phyloP scores from a whole-genome alignment of 37 sponge, comb jelly and placozoan genomes.

The Lycopodina hypogea region DNA sequence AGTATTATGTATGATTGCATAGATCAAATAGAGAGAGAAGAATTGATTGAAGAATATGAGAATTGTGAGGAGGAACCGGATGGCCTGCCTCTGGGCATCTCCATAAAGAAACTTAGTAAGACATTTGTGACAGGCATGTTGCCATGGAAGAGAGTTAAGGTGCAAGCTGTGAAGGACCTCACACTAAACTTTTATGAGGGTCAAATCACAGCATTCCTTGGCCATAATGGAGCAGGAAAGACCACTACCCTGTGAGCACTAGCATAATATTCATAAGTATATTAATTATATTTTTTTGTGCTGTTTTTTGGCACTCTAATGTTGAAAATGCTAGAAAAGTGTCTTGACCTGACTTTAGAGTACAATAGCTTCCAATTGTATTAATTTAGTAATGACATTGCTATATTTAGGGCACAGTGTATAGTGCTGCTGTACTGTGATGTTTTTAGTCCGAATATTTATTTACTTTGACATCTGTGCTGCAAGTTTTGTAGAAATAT shows the following conservation, averaged over 20 bases:
- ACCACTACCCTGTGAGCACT: constrained; percentile 82
- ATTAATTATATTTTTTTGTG: too few species aligned
- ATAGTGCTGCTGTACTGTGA: too few species aligned
- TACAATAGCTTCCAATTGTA: too few species aligned
- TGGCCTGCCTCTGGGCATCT: constrained; percentile 52
- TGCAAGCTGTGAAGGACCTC: constrained; percentile 67
- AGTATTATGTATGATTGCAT: not conserved
- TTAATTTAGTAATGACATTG: too few species aligned
- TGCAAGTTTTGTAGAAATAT: too few species aligned
- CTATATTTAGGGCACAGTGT: too few species aligned
- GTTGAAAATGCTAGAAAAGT: too few species aligned
- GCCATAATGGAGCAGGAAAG: constrained; percentile 99
- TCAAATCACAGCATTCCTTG: constrained; percentile 93
- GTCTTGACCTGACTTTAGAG: too few species aligned
- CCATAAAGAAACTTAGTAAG: constrained; percentile 52
- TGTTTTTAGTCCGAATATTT: too few species aligned
- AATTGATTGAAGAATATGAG: not conserved
- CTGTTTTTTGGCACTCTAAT: too few species aligned
- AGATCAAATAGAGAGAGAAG: not conserved
- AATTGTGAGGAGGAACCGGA: constrained; percentile 28
- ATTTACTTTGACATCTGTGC: too few species aligned
- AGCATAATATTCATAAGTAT: too few species aligned
- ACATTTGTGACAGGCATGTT: not conserved
- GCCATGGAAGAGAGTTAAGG: constrained; percentile 13
- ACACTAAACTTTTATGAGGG: constrained; percentile 91